Evolutionary conservation across 2,113 vertebrate genomes (phyloP), one percentile per base, ranked within the genome.

Genomic region (Rhinolophus sinicus): DNA sequence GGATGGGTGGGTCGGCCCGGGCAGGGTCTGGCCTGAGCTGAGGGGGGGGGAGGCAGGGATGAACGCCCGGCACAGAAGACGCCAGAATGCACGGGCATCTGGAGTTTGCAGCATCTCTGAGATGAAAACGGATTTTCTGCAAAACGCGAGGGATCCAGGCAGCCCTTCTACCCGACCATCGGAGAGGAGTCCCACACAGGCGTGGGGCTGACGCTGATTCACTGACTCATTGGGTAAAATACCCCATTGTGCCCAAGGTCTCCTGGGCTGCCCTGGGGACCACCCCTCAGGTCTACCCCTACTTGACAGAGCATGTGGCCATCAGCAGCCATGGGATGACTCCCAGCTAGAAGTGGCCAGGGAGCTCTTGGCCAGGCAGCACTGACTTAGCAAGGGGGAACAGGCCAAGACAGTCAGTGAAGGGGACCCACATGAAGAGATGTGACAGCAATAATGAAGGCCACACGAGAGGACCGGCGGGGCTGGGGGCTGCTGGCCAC

Each of bases 381-480:
- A 52, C 88, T 38, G 64, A 54, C 65, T 52, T 8, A 11, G 35
- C 62, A 0, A 0, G 4, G 0, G 38, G 26, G 78, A 9, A 50
- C 11, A 50, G 47, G 47, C 47, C 47, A 1, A 13, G 47, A 44
- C 40, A 62, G 84, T 33, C 3, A 0, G 72, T 50, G 1, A 60
- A 8, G 5, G 28, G 50, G 24, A 9, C 38, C 65, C 19, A 5
- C 65, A 38, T 13, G 16, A 14, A 85, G n/a, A 18, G 16, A 40
- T 19, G 16, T 7, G 52, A 62, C 8, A 2, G 67, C 16, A 44
- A 35, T 6, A 3, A 22, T 8, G 70, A 21, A 47, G n/a, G 40
- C n/a, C 28, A 21, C n/a, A 1, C 0, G 70, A 21, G 7, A 3
- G 10, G 69, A 33, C 26, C 10, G 58, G 56, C 1, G 0, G 33